A percentile compares a stretch with the other conserved stretches of the same genome.
These are phyloP conservation scores for Prunella fulvescens DNA, from an alignment of 2,113 vertebrate species.

Conservation along the genomic window DNA sequence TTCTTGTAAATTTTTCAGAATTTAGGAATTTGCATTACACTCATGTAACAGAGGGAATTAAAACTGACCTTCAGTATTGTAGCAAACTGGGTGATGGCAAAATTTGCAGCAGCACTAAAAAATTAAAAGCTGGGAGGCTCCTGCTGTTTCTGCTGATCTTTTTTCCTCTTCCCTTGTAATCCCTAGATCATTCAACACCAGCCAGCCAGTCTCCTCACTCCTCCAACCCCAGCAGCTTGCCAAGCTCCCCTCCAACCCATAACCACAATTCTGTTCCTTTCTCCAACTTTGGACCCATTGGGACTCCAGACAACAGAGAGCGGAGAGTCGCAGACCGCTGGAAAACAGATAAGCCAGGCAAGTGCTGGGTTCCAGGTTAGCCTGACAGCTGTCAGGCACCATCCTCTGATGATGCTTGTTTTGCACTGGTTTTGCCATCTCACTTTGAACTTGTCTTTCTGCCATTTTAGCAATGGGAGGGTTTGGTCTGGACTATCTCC, in stretches of 20 bases:
- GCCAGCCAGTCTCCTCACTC: constrained; percentile 99
- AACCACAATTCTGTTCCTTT: constrained; percentile 90
- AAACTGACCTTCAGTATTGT: background rate
- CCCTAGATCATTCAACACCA: constrained; percentile 94
- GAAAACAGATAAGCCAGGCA: constrained; percentile 94
- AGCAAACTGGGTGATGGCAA: background rate
- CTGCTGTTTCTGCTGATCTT: background rate
- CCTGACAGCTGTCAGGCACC: background rate
- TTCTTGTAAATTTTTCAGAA: background rate
- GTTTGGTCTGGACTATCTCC: constrained; percentile 93
- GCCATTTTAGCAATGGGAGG: constrained; percentile 79
- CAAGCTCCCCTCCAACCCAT: constrained; percentile 96
- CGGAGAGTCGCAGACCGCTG: constrained; percentile 88
- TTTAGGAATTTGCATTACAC: background rate
- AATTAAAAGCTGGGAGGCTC: background rate
- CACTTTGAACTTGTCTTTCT: background rate
- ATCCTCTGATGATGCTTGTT: background rate
- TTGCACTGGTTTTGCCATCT: background rate
- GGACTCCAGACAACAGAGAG: constrained; percentile 92
- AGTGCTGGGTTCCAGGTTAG: background rate
- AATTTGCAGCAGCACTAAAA: background rate
- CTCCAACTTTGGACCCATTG: constrained; percentile 96
- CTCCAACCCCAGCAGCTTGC: constrained; percentile 97
- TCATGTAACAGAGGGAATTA: background rate
- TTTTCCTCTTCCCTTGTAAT: constrained; percentile 14